Base-by-base conservation (phyloP, 2,888 invertebrate species). In the Hirtodrosophila alboralis region DNA sequence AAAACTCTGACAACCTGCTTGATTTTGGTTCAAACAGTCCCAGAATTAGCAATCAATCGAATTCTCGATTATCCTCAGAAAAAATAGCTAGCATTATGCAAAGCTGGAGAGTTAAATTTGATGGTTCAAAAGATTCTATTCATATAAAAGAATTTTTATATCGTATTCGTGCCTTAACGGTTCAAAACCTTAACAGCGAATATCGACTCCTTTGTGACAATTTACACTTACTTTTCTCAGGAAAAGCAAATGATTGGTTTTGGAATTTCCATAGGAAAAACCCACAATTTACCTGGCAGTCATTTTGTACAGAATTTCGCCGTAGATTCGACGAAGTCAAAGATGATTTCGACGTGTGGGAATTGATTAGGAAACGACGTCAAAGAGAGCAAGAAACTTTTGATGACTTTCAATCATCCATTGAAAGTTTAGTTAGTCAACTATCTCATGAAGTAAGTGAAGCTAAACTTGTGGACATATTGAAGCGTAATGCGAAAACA, bases 171-270 rank as follows among this genome's bases (percentile, higher is more conserved):
- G 9, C 28, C 1, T 28, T 9, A 18, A 18, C 4, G 4, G 2
- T 18, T 1, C 31, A 31, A 31, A 31, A 12, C 8, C 31, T 31
- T 10, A 38, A 40, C 9, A 30, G 30, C n/a, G 49, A 33, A 13
- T 18, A 40, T 26, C 14, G 14, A 2, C 6, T 40, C 8, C 13
- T 49, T 3, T 40, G 49, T 14, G 31, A 23, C n/a, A 38, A 40
- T 31, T 23, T 40, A 9, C 49, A 49, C n/a, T 38, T 40, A 23
- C 40, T 49, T 14, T 40, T 38, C 23, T 14, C 23, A 6, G 30
- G 23, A 10, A 49, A 33, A 40, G 49, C 49, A 4, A 40, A 31
- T n/a, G 49, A 49, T 31, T 49, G 31, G 38, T 40, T 49, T 38
- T 49, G 40, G 30, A 23, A 49, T 14, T 38, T 47, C 12, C 36